phyloP scores from a whole-genome alignment of 2,113 vertebrate genomes.

The Pelvicachromis taeniatus region DNA sequence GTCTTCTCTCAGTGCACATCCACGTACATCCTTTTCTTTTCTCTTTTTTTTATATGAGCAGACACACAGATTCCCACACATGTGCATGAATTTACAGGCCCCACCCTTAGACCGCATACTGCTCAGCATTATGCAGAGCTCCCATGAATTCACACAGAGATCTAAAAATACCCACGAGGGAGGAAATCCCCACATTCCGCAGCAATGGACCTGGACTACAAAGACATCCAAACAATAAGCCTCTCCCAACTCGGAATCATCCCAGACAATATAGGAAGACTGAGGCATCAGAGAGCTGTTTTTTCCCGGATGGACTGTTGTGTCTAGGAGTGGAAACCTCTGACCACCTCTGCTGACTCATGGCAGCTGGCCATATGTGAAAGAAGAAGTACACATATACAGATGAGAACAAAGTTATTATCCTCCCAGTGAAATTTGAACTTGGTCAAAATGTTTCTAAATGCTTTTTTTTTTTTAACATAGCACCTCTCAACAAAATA shows the following conservation, averaged over 20 bases:
- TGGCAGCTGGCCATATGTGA: slow-evolving; percentile 61
- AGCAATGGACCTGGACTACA: slow-evolving; percentile 67
- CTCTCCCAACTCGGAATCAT: slow-evolving; percentile 69
- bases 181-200: slow-evolving; percentile 72
- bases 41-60: slow-evolving; percentile 1
- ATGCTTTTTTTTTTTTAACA: background rate
- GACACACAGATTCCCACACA: slow-evolving; percentile 48
- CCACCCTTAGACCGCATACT: slow-evolving; percentile 54
- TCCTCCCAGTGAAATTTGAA: background rate
- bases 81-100: slow-evolving; percentile 21
- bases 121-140: slow-evolving; percentile 39
- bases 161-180: slow-evolving; percentile 70
- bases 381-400: slow-evolving; percentile 58
- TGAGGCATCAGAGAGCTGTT: slow-evolving; percentile 65
- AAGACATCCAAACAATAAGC: slow-evolving; percentile 72
- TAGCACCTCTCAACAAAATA: background rate
- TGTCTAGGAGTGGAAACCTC: slow-evolving; percentile 74
- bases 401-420: background rate
- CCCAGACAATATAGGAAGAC: slow-evolving; percentile 76
- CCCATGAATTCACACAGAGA: slow-evolving; percentile 62
- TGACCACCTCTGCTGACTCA: slow-evolving; percentile 55
- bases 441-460: background rate
- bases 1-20: background rate
- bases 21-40: slow-evolving; percentile 2
- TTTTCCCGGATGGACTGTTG: slow-evolving; percentile 71